phyloP scores from a whole-genome alignment of 2,888 invertebrate genomes.

The Xestoiulus laeticollis region DNA sequence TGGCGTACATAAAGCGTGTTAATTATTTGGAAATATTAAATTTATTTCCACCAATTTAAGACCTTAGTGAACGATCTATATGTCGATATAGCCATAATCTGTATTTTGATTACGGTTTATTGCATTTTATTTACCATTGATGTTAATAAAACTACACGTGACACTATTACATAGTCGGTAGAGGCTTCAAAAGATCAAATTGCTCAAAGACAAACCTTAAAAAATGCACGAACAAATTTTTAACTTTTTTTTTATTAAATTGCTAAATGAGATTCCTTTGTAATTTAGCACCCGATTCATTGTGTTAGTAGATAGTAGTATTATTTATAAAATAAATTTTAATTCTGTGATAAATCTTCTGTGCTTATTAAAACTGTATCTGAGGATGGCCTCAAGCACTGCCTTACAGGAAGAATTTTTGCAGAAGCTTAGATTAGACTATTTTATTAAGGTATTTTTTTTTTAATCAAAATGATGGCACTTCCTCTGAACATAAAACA shows the following conservation, averaged over 20 bases:
- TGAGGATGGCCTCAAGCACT: background rate
- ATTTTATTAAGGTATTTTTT: background rate
- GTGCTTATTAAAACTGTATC: background rate
- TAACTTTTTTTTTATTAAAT: background rate
- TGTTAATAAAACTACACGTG: background rate
- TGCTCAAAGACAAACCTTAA: background rate
- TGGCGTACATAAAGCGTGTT: background rate
- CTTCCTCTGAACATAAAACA: background rate
- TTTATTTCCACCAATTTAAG: background rate
- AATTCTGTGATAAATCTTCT: conserved; percentile 1
- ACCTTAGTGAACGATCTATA: background rate
- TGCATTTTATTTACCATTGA: background rate
- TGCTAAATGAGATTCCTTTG: background rate
- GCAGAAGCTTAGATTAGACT: background rate
- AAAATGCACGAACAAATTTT: background rate
- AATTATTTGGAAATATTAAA: background rate
- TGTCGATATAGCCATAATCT: background rate
- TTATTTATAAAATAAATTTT: background rate
- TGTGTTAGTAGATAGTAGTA: background rate
- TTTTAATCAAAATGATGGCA: background rate
- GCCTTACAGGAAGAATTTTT: background rate
- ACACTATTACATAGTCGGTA: background rate
- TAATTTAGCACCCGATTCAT: background rate
- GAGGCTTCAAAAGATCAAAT: background rate
- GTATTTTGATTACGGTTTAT: background rate